Percentiles rank a stretch among this genome's conserved stretches.
phyloP scores from a whole-genome alignment of 1,140 invertebrate genomes.

The Samia ricini region DNA sequence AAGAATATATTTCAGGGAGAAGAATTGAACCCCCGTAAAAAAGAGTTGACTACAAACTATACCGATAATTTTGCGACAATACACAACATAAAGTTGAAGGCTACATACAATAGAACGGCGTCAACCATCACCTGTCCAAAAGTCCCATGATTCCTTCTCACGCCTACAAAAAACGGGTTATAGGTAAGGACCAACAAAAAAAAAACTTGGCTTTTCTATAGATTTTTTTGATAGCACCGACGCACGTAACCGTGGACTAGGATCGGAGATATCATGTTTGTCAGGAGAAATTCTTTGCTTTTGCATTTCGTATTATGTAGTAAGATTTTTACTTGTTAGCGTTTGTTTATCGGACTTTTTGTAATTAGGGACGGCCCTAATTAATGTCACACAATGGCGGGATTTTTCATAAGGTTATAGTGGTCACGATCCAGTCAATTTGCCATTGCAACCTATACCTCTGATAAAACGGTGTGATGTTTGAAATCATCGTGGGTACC shows the following conservation, averaged over 20 bases:
- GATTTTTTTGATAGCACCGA: neutral
- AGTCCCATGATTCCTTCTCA: conserved; percentile 38
- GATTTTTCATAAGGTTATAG: no score
- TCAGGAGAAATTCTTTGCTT: no score
- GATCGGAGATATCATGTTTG: no score
- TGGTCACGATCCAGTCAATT: no score
- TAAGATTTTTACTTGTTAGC: no score
- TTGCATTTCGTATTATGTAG: no score
- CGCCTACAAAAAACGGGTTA: conserved; percentile 57
- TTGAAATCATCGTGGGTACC: no score
- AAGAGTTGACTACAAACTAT: neutral
- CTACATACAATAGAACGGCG: neutral
- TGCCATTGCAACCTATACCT: neutral
- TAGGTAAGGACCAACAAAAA: conserved; percentile 9
- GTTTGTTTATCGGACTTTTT: no score
- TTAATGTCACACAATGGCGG: no score
- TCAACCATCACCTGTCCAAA: conserved; percentile 38
- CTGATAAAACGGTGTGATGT: neutral
- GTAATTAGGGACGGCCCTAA: no score
- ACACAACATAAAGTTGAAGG: neutral
- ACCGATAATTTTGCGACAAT: neutral
- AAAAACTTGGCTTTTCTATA: neutral
- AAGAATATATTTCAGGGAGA: no score
- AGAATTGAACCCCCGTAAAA: neutral
- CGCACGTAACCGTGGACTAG: no score